These are phyloP conservation scores for Channa maculata DNA, from an alignment of 2,113 vertebrate genomes.

Conservation along the genomic window DNA sequence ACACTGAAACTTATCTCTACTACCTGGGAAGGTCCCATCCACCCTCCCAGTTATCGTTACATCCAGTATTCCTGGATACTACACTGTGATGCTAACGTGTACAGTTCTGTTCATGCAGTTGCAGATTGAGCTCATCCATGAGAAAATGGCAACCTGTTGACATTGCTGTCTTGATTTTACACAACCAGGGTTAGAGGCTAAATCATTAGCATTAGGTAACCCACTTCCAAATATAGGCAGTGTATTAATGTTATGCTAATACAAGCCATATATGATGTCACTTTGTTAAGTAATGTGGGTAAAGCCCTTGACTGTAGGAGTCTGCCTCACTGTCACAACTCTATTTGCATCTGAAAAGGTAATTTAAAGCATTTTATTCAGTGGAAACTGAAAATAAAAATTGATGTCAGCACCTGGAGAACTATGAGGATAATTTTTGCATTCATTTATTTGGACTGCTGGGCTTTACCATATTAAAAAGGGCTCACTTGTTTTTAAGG, in stretches of 20 bases:
- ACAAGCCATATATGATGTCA: constrained; percentile 5
- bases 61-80: constrained; percentile 58
- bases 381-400: constrained; percentile 1
- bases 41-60: not conserved
- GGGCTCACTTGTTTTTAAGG: too few relatives aligned
- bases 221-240: constrained; percentile 33
- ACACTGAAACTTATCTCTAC: constrained; percentile 45
- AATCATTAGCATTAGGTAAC: constrained; percentile 77
- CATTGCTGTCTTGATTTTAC: constrained; percentile 53
- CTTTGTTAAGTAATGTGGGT: constrained; percentile 47
- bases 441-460: not conserved
- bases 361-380: constrained; percentile 20
- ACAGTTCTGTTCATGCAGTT: constrained; percentile 60
- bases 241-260: constrained; percentile 65
- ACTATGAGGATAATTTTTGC: not conserved
- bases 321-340: constrained; percentile 10
- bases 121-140: constrained; percentile 58
- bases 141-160: constrained; percentile 76
- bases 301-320: constrained; percentile 1
- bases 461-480: too few relatives aligned
- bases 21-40: constrained; percentile 15
- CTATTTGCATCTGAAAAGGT: constrained; percentile 21
- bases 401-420: not conserved
- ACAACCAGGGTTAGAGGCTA: constrained; percentile 55
- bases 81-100: constrained; percentile 78